These are phyloP conservation scores for Ferrisia virgata DNA, from an alignment of 2,888 invertebrate species.

Conservation along the genomic window DNA sequence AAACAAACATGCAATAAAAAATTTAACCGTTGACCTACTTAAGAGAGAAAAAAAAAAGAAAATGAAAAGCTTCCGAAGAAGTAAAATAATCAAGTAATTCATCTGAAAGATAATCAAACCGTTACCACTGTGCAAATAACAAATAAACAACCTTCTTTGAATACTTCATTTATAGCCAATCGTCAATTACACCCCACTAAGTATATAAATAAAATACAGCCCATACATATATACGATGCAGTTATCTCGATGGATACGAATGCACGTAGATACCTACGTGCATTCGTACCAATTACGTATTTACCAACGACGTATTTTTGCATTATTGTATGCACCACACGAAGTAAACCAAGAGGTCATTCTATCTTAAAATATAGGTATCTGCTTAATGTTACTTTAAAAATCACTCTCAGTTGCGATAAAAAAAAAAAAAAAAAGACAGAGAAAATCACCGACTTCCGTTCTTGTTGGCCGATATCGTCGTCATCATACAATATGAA, in stretches of 20 bases:
- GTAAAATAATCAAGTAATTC: neutral
- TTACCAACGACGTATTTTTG: neutral
- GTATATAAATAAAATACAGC: too few species aligned
- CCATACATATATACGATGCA: neutral
- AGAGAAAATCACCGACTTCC: neutral
- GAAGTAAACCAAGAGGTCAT: neutral
- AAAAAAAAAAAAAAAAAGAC: neutral
- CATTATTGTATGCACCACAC: neutral
- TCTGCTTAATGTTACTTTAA: neutral
- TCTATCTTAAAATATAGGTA: neutral
- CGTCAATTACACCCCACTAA: neutral
- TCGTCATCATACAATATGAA: neutral
- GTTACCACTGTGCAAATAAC: neutral
- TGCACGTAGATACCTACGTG: neutral
- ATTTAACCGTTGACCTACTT: too few species aligned
- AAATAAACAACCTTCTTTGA: neutral
- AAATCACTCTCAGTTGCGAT: neutral
- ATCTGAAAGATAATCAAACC: neutral
- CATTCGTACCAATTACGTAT: neutral
- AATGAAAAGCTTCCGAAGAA: neutral
- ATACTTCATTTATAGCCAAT: neutral
- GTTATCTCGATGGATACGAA: neutral
- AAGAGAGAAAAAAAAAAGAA: neutral
- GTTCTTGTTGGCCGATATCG: neutral
- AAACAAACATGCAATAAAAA: too few species aligned